Evolutionary conservation across 2,888 invertebrate species (phyloP), one percentile per base, ranked within the genome.

Genomic region (Diaprepes abbreviatus): DNA sequence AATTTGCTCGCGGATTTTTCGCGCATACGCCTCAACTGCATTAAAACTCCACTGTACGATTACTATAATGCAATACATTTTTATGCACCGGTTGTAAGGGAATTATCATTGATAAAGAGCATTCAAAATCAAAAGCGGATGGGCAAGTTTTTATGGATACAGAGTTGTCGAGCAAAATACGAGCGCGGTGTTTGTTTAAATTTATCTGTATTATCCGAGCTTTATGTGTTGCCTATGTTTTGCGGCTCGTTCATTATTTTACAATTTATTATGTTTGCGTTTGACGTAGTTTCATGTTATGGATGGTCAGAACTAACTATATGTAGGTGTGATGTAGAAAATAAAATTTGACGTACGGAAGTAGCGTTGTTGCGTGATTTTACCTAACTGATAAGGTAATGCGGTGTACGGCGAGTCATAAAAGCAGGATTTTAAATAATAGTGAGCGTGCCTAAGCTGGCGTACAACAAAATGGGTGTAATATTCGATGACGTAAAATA

Each of bases 1-100:
- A 70, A 54, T 70, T 70, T 64, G 70, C 70, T 59, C 50, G 54
- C 57, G 57, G 58, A 48, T 50, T 48, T 58, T 66, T 50, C 33
- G 66, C 66, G 66, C 66, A 66, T 58, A 66, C 57, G 48, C 48
- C 66, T 35, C 5, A 36, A 66, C 3, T 66, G 57, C 58, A 66
- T 36, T 50, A 21, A 31, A 35, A 62, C 52, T 28, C 31, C 7
- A 14, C 52, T 16, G 50, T 31, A 14, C 10, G 24, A 40, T 35
- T 40, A 28, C 40, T 28, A 57, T 24, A 40, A 12, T 21, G 33
- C 21, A 36, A 40, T 38, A 17, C 40, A 33, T 35, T 36, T 57
- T 57, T 57, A 38, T 40, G 40, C 60, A 63, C 52, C 38, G 28
- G 38, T 28, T 14, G 28, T 43, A 31, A 17, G 35, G 10, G 12